Evolutionary conservation across 2,888 invertebrate genomes (phyloP).

Genomic region (Lordiphosa andalusiaca): DNA sequence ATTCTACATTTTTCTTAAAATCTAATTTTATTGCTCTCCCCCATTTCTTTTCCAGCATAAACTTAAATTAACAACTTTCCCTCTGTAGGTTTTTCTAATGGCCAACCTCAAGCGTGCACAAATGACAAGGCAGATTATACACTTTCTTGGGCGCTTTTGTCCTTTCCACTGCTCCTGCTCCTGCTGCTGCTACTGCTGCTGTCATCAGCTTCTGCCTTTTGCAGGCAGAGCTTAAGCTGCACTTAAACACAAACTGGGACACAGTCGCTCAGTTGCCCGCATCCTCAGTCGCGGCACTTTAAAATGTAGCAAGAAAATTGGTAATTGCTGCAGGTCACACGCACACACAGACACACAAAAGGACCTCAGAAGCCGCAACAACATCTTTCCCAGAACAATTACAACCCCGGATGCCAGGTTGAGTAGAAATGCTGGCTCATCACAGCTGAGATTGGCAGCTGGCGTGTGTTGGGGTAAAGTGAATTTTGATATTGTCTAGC

Average conservation of each 20-base stretch:
- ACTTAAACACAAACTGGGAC: constrained; percentile 51
- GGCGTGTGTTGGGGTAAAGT: background rate
- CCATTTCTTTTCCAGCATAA: too few relatives aligned
- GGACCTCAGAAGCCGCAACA: constrained; percentile 61
- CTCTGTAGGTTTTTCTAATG: too few relatives aligned
- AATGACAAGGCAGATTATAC: constrained; percentile 40
- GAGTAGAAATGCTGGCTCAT: constrained; percentile 8
- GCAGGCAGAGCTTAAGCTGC: constrained; percentile 41
- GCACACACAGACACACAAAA: constrained; percentile 30
- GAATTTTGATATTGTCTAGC: background rate
- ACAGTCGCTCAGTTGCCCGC: constrained; percentile 15
- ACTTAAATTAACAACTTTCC: background rate
- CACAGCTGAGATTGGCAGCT: constrained; percentile 13
- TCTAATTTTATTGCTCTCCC: too few relatives aligned
- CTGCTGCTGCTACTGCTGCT: constrained; percentile 19
- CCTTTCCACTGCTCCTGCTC: background rate
- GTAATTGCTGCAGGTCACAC: constrained; percentile 69
- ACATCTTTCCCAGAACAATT: constrained; percentile 54
- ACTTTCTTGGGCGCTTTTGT: constrained; percentile 28
- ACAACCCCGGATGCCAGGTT: constrained; percentile 25
- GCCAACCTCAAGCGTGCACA: constrained; percentile 11
- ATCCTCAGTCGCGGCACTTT: constrained; percentile 40
- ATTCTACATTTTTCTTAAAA: too few relatives aligned
- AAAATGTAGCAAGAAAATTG: constrained; percentile 67
- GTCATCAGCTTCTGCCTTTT: constrained; percentile 19